Evolutionary conservation across 2,888 invertebrate species (phyloP), one percentile per base, ranked within the genome.

Genomic region (Nudaria mundana): DNA sequence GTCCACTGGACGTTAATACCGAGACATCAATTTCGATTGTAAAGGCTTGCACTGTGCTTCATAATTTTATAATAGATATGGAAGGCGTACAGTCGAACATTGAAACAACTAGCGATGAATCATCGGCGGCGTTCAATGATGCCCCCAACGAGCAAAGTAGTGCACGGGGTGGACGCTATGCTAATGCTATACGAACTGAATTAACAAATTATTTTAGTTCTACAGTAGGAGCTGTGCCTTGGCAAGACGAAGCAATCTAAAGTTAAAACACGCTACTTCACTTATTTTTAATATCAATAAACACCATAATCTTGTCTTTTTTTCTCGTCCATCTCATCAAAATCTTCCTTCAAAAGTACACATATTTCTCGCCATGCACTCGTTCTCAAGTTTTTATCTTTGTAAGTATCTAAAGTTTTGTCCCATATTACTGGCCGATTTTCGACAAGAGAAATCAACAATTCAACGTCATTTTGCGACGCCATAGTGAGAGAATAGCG

Each of bases 1-100:
- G 63, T 35, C 57, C 66, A 36, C 40, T 67, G 28, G 52, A 66
- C 37, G 28, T 28, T n/a, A 10, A 61, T 25, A 42, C 42, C 25
- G 48, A 52, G 29, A 61, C 61, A 48, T 56, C 55, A 38, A 52
- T 47, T 26, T 44, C 47, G 36, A 62, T 65, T 45, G 50, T 65
- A 28, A 65, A 68, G 48, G 55, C 63, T 30, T 57, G 62, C 46
- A 46, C 52, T 37, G 41, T 53, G 26, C 39, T 58, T 24, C 56
- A 58, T 42, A 58, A 58, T 39, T 48, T 34, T 44, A 37, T 48
- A 40, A 48, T 37, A 35, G 29, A 48, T 30, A 44, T 31, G 37
- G 42, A 44, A 34, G 43, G 45, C 37, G 31, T 35, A 40, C 35
- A 43, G 31, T 38, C 38, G 35, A 40, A 44, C 36, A 43, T 40